Base-by-base conservation (phyloP, 2,888 invertebrate genomes). In the Apotomis capreana region DNA sequence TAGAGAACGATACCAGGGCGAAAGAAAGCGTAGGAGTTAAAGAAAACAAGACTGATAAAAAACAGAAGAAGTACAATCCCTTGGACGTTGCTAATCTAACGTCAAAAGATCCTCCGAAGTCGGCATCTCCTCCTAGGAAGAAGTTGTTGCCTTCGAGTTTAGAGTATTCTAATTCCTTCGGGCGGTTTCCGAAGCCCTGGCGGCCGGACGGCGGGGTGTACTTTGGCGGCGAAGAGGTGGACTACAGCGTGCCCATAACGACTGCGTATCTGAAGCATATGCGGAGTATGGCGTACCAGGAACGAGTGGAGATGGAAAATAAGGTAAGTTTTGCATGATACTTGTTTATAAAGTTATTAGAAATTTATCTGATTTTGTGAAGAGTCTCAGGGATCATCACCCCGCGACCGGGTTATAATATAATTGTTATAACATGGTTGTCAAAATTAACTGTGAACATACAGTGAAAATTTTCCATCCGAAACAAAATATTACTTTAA, bases 231-330 rank as follows among this genome's bases (percentile, higher is more conserved):
- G 94, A 93, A 46, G 94, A 95, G 74, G 95, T 96, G 77, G 97
- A 97, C 91, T 97, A 96, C 93, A 97, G 96, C 82, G 95, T 98
- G 82, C 98, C 98, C 61, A 97, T 98, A 79, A 98, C 98, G 62
- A 97, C 97, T 68, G 97, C 97, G 51, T 98, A 98, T 90, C 93
- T 98, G 88, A 97, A 97, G 86, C 95, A 97, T 83, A 97, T 97
- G 94, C 94, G 96, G 85, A 96, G 94, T 86, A 93, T 97, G 88
- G 95, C 85, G 74, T 89, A 84, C 73, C 90, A 90, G 76, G 91
- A 92, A 15, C 82, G 87, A 46, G 75, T 87, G 76, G 90, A 89
- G 54, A 79, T 82, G 70, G 90, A 91, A 44, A 87, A 79, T 77
- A 91, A 92, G 92, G 92, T 93, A 75, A 85, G 91, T 80, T 61